A percentile compares a stretch with the other conserved stretches of the same genome.
Evolutionary conservation across 1,140 invertebrate species (phyloP).

Genomic region (Nymphalis io): DNA sequence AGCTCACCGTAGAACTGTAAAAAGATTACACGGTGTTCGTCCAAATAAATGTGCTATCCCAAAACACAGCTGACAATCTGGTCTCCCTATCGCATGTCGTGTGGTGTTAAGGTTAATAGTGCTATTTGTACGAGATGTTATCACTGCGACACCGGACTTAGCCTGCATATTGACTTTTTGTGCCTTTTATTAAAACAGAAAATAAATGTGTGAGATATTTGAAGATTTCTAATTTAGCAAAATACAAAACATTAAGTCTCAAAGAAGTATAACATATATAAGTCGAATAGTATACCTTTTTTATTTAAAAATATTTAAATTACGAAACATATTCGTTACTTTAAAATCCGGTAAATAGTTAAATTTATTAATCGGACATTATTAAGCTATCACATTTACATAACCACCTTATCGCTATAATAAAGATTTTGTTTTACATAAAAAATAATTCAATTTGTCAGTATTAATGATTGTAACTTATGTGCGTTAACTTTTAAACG

Average conservation of each 20-base stretch:
- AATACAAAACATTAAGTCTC: neutral
- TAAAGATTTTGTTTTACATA: neutral
- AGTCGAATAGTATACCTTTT: too few relatives aligned
- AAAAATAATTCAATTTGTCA: too few relatives aligned
- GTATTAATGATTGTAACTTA: too few relatives aligned
- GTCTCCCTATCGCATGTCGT: slow-evolving; percentile 44
- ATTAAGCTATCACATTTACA: neutral
- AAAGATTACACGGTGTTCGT: neutral
- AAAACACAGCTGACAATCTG: slow-evolving; percentile 7
- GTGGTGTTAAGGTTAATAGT: slow-evolving; percentile 68
- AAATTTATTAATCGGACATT: neutral
- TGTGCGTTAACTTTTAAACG: too few relatives aligned
- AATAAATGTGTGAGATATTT: slow-evolving; percentile 14
- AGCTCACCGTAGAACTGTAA: too few relatives aligned
- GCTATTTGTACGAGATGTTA: slow-evolving; percentile 70
- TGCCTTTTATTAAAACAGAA: slow-evolving; percentile 21
- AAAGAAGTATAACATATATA: too few relatives aligned
- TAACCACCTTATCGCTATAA: neutral
- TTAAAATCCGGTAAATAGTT: too few relatives aligned
- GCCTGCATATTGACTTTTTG: slow-evolving; percentile 27
- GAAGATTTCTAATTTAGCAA: neutral
- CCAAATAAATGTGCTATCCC: neutral
- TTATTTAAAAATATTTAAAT: too few relatives aligned
- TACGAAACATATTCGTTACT: too few relatives aligned
- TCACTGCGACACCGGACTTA: slow-evolving; percentile 48